Conservation (phyloP, 2,797 vertebrate genomes). For the Phoeniculus purpureus region DNA sequence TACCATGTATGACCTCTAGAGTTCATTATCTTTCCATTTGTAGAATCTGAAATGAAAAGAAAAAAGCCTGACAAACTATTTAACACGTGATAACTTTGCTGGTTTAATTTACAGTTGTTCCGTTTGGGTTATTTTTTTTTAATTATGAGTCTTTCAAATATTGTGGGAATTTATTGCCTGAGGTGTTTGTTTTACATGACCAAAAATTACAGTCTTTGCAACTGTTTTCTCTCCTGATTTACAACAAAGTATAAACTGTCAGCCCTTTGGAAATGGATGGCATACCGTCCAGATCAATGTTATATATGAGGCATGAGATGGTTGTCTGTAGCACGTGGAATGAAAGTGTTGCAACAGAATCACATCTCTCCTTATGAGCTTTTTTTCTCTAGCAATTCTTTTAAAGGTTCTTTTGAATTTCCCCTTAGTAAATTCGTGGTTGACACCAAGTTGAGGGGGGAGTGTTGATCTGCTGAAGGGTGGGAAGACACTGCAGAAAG, state of each 20-base stretch:
- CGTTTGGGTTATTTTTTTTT: conserved; percentile 71
- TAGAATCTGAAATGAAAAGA: neutral
- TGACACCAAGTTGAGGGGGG: too few species aligned
- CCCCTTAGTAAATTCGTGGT: too few species aligned
- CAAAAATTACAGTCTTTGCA: conserved; percentile 60
- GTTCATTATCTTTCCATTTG: neutral
- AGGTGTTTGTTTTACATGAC: conserved; percentile 57
- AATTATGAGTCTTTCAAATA: conserved; percentile 67
- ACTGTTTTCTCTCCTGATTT: conserved; percentile 32
- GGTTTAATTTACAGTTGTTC: conserved; percentile 62
- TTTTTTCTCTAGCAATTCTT: neutral
- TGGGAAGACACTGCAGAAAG: too few species aligned
- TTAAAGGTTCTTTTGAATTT: too few species aligned
- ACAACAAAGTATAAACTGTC: neutral
- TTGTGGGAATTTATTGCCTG: conserved; percentile 58
- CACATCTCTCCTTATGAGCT: neutral
- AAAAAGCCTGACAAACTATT: too few species aligned
- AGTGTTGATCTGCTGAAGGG: too few species aligned
- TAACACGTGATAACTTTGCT: conserved; percentile 24
- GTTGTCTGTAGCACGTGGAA: neutral
- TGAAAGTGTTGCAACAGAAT: neutral
- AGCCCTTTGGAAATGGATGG: neutral
- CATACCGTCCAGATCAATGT: neutral
- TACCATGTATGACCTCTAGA: neutral
- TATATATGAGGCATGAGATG: neutral